phyloP scores from a whole-genome alignment of 1,140 invertebrate species.

The Sarcophaga peregrina region DNA sequence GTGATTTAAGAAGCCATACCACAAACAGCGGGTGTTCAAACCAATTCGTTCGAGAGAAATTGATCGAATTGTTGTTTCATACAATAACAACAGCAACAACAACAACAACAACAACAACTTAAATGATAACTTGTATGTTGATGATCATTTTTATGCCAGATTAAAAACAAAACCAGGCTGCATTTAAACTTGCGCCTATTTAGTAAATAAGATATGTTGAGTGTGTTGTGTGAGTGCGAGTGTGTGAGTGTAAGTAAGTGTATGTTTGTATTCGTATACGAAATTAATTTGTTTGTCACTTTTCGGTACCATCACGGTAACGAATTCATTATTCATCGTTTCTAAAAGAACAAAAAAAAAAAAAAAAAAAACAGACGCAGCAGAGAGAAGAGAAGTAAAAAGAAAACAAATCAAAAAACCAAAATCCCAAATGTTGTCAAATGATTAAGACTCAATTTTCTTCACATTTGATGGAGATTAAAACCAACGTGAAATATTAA shows the following conservation, averaged over 20 bases:
- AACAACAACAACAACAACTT: background rate
- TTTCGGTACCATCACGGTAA: background rate
- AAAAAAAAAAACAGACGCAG: background rate
- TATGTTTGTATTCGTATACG: background rate
- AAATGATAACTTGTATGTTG: background rate
- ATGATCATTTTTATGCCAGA: too few relatives aligned
- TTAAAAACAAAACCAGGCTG: too few relatives aligned
- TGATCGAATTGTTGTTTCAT: conserved; percentile 32
- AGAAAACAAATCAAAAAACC: conserved; percentile 3
- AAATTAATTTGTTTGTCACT: conserved; percentile 40
- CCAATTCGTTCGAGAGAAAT: conserved; percentile 31
- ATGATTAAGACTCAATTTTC: conserved; percentile 26
- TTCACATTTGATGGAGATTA: conserved; percentile 4
- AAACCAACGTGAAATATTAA: background rate
- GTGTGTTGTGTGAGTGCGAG: too few relatives aligned
- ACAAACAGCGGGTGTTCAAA: conserved; percentile 42
- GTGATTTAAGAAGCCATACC: conserved; percentile 43
- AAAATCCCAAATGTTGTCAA: conserved; percentile 6
- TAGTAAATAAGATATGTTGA: too few relatives aligned
- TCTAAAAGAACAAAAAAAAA: background rate
- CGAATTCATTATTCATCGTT: conserved; percentile 13
- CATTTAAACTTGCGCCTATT: too few relatives aligned
- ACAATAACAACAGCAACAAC: background rate
- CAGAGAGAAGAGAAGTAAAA: background rate
- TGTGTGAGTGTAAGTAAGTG: too few relatives aligned